A percentile compares a stretch with the other conserved stretches of the same genome.
Evolutionary conservation across 2,113 vertebrate genomes (phyloP).

Genomic region (Suncus etruscus): DNA sequence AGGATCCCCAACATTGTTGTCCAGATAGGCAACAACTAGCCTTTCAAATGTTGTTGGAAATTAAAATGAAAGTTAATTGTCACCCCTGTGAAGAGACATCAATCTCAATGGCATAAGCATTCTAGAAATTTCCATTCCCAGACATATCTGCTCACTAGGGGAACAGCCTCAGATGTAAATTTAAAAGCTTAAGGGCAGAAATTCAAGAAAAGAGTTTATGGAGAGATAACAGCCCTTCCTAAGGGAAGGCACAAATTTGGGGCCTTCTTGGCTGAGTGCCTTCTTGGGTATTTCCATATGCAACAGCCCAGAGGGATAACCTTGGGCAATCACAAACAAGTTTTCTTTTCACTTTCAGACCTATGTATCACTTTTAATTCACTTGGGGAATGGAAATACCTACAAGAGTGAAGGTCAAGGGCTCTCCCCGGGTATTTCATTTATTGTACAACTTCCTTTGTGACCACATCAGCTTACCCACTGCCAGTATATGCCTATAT

Average conservation of each 20-base stretch:
- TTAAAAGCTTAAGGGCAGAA: background rate
- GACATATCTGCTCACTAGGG: background rate
- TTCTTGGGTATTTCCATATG: conserved; percentile 58
- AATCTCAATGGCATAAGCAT: background rate
- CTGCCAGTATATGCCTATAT: conserved; percentile 8
- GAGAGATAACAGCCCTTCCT: background rate
- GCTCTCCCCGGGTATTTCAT: conserved; percentile 63
- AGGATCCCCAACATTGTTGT: conserved; percentile 36
- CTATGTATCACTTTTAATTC: conserved; percentile 31
- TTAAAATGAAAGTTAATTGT: background rate
- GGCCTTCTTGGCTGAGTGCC: conserved; percentile 52
- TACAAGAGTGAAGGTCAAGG: conserved; percentile 70
- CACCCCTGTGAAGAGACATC: background rate
- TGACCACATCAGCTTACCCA: conserved; percentile 1
- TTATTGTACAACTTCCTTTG: conserved; percentile 59
- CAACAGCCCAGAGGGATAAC: conserved; percentile 51
- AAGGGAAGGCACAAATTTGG: background rate
- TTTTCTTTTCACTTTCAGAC: conserved; percentile 52
- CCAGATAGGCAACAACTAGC: conserved; percentile 4
- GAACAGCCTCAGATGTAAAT: background rate
- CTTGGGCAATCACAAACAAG: conserved; percentile 41
- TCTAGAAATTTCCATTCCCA: conserved; percentile 11
- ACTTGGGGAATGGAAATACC: conserved; percentile 71
- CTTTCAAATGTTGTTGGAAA: background rate
- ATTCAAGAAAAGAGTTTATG: background rate